phyloP scores from a whole-genome alignment of 1,140 invertebrate species.

The Chrysomallon squamiferum region DNA sequence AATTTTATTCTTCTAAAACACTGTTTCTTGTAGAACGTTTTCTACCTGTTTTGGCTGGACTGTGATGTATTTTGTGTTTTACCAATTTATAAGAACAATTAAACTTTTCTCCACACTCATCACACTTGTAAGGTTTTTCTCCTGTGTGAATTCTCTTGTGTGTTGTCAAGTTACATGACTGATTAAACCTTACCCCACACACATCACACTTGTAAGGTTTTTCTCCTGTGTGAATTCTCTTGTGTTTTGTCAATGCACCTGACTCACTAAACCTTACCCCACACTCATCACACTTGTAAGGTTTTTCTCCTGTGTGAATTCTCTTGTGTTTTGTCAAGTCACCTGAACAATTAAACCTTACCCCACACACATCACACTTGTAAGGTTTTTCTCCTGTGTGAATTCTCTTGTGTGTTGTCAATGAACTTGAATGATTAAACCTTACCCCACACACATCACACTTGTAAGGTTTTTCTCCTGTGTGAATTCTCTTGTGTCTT shows the following conservation, averaged over 20 bases:
- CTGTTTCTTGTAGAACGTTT: too few species aligned
- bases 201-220: slow-evolving; percentile 5
- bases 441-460: background rate
- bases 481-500: background rate
- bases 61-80: slow-evolving; percentile 67
- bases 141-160: slow-evolving; percentile 1
- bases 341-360: background rate
- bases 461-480: slow-evolving; percentile 2
- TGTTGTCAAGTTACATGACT: background rate
- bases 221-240: slow-evolving; percentile 1
- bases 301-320: slow-evolving; percentile 3
- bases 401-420: background rate
- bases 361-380: background rate
- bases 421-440: background rate
- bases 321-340: background rate
- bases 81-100: slow-evolving; percentile 62
- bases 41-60: slow-evolving; percentile 53
- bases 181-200: background rate
- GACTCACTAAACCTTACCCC: background rate
- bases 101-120: slow-evolving; percentile 19
- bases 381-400: slow-evolving; percentile 1
- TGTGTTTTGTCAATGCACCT: background rate
- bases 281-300: slow-evolving; percentile 4
- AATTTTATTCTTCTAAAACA: too few species aligned
- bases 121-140: background rate